These are phyloP conservation scores for Zoanthus gigantus DNA, from an alignment of 92 coral and sea anemone species.

Conservation along the genomic window DNA sequence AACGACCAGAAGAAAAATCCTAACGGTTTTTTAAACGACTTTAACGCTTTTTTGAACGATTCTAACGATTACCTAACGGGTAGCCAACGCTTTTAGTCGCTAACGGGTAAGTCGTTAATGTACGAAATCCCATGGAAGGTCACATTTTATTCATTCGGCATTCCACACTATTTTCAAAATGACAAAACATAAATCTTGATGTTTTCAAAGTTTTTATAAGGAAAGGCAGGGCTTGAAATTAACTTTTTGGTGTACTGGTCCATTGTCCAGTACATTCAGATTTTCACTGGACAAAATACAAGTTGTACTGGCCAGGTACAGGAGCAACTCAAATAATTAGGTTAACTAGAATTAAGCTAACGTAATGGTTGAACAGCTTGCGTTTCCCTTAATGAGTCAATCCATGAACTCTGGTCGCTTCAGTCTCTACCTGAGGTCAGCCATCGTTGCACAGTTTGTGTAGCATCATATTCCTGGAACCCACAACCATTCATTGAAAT, in stretches of 20 bases:
- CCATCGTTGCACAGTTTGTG: slow-evolving; percentile 43
- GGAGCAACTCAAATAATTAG: background rate
- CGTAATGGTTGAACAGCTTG: background rate
- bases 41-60: too few species aligned
- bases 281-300: too few species aligned
- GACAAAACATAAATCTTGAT: too few species aligned
- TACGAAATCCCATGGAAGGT: too few species aligned
- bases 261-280: slow-evolving; percentile 3
- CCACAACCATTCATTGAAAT: slow-evolving; percentile 49
- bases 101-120: too few species aligned
- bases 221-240: background rate
- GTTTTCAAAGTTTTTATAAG: too few species aligned
- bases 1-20: too few species aligned
- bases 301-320: background rate
- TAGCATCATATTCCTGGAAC: slow-evolving; percentile 44
- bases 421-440: slow-evolving; percentile 49
- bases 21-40: too few species aligned
- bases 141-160: too few species aligned
- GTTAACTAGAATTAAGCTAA: background rate
- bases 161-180: too few species aligned
- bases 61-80: too few species aligned
- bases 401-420: slow-evolving; percentile 8
- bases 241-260: background rate
- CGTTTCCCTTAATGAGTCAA: slow-evolving; percentile 2
- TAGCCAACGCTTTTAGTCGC: too few species aligned